Evolutionary conservation across 2,888 invertebrate species (phyloP).

Genomic region (Tuta absoluta): DNA sequence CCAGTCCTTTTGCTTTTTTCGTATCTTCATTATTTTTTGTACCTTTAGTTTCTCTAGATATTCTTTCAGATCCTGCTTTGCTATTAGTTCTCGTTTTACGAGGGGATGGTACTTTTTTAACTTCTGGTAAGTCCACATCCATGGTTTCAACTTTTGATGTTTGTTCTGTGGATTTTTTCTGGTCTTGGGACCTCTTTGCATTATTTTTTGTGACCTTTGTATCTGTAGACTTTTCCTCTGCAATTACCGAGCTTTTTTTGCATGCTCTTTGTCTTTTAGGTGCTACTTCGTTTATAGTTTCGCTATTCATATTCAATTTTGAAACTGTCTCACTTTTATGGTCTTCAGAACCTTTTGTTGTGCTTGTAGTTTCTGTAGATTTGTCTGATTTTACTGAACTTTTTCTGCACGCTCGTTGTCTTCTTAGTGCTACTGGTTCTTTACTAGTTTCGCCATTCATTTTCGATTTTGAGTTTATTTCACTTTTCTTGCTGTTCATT

Average conservation of each 20-base stretch:
- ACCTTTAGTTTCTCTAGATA: neutral
- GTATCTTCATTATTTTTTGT: neutral
- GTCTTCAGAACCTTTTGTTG: neutral
- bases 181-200: neutral
- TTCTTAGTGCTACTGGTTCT: slow-evolving; percentile 8
- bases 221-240: neutral
- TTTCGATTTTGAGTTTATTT: slow-evolving; percentile 18
- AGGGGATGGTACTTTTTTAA: neutral
- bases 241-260: slow-evolving; percentile 12
- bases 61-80: neutral
- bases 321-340: neutral
- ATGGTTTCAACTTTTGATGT: neutral
- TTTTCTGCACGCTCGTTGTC: slow-evolving; percentile 24
- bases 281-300: slow-evolving; percentile 15
- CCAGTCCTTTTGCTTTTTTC: neutral
- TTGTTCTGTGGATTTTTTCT: neutral
- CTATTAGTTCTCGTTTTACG: slow-evolving; percentile 6
- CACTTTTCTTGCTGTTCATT: no score
- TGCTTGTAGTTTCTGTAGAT: neutral
- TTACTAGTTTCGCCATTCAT: slow-evolving; percentile 20
- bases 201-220: neutral
- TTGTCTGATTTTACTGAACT: slow-evolving; percentile 5
- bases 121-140: slow-evolving; percentile 1
- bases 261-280: slow-evolving; percentile 14
- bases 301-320: slow-evolving; percentile 24